Evolutionary conservation across 2,797 vertebrate genomes (phyloP), one percentile per base, ranked within the genome.

Genomic region (Microctenopoma lineatum): DNA sequence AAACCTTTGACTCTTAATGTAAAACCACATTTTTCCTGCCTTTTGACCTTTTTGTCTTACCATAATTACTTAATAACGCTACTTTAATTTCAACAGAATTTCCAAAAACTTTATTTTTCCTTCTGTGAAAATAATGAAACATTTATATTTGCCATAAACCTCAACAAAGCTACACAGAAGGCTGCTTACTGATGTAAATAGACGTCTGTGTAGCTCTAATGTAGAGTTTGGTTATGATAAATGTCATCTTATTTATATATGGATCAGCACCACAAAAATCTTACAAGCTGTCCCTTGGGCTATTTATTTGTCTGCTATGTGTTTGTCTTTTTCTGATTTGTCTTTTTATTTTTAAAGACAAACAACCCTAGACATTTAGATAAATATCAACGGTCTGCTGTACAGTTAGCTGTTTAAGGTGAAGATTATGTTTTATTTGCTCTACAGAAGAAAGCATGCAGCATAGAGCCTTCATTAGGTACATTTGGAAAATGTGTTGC

Each of bases 371-470:
- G 7, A 71, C 15, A 65, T 79, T 54, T 42, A 13, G 13, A 27
- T 14, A 72, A 52, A 56, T 41, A 46, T 34, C 61, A 71, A 64
- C 12, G 36, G 13, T 56, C 47, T 26, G 55, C 25, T 44, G 41
- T 56, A 14, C n/a, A 27, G 48, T 63, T 79, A 72, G 52, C 38
- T 36, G 4, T 72, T 54, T 54, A 55, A 56, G 15, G 66, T 47
- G 25, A 56, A 11, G 6, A 58, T 54, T 42, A 18, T 60, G 70
- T 59, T 72, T 78, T 62, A 64, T 80, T 75, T 74, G 27, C 46
- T 66, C 10, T 38, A 12, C 21, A 59, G 21, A 26, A 41, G 26
- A 57, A 70, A 65, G 39, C 32, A 26, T 8, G 7, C 44, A 48
- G 53, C 18, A 18, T 61, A 11, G 44, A 46, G 44, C 47, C 25